Conservation (phyloP, 2,113 vertebrate species). For the Chaetodon auriga region DNA sequence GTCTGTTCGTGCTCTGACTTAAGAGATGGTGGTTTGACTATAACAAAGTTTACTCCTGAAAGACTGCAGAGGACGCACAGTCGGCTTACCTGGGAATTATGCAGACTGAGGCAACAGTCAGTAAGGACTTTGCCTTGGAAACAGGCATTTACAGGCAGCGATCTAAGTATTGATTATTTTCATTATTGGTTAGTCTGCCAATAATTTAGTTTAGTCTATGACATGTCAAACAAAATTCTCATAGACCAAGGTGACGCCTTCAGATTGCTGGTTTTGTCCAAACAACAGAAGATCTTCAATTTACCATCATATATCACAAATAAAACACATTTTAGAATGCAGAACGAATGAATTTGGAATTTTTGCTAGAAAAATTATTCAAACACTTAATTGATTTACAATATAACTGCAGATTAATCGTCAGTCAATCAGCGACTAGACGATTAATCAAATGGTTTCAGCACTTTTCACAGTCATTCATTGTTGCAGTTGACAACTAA, state of each 20-base stretch:
- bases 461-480: too few relatives aligned
- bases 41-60: slow-evolving; percentile 50
- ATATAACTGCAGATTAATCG: too few relatives aligned
- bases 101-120: background rate
- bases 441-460: too few relatives aligned
- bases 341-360: too few relatives aligned
- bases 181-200: background rate
- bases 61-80: slow-evolving; percentile 1
- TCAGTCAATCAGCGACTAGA: too few relatives aligned
- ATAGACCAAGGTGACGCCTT: background rate
- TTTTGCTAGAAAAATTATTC: too few relatives aligned
- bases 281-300: background rate
- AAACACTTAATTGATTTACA: too few relatives aligned
- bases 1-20: slow-evolving; percentile 53
- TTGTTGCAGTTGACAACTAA: too few relatives aligned
- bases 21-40: slow-evolving; percentile 30
- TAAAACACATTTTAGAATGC: too few relatives aligned
- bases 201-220: too few relatives aligned
- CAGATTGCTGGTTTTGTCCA: background rate
- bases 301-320: too few relatives aligned
- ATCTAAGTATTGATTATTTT: background rate
- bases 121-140: background rate
- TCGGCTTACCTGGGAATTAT: slow-evolving; percentile 24
- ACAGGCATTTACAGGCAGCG: background rate
- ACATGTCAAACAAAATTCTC: background rate